Evolutionary conservation across 2,797 vertebrate genomes (phyloP).

Genomic region (Sebastes dallii): DNA sequence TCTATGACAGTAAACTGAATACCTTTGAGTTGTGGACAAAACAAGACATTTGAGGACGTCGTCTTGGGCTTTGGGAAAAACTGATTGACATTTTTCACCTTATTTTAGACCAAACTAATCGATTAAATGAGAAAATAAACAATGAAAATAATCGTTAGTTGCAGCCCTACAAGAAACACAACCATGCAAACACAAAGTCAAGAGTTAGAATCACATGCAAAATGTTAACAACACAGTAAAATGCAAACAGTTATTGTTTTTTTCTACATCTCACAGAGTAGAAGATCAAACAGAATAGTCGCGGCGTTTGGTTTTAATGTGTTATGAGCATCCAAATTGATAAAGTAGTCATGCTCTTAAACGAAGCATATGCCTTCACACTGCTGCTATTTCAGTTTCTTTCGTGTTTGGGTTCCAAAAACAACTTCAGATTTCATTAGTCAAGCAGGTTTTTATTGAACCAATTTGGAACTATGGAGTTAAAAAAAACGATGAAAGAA

Average conservation of each 20-base stretch:
- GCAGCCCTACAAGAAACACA: background rate
- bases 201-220: conserved; percentile 39
- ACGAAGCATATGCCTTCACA: conserved; percentile 22
- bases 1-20: too few relatives aligned
- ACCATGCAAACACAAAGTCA: conserved; percentile 19
- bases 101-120: too few relatives aligned
- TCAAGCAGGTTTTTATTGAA: conserved; percentile 33
- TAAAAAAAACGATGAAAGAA: conserved; percentile 40
- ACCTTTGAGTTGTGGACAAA: too few relatives aligned
- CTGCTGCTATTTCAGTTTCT: background rate
- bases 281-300: conserved; percentile 19
- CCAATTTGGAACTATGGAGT: conserved; percentile 25
- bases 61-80: too few relatives aligned
- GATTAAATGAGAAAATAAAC: too few relatives aligned
- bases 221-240: conserved; percentile 7
- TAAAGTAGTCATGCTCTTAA: conserved; percentile 58
- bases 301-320: background rate
- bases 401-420: conserved; percentile 19
- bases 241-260: conserved; percentile 14
- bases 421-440: conserved; percentile 14
- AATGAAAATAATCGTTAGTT: too few relatives aligned
- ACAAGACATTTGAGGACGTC: too few relatives aligned
- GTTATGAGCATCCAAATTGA: conserved; percentile 17
- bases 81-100: too few relatives aligned
- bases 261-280: conserved; percentile 49